Base-by-base conservation (phyloP, 2,888 invertebrate genomes). In the Girardia tigrina region DNA sequence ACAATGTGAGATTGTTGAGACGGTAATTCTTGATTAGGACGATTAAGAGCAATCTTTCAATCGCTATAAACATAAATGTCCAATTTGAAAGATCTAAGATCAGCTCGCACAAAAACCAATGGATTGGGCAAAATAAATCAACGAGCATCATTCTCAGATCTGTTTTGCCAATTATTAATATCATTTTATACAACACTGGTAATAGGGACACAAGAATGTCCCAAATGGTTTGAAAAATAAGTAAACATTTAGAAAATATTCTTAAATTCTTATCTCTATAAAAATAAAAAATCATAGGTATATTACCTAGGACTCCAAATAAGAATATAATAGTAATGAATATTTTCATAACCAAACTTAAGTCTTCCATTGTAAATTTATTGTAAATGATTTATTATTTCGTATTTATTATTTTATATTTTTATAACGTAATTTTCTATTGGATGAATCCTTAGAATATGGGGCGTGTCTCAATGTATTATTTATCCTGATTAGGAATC, bases 71-170 rank as follows among this genome's bases (percentile, higher is more conserved):
- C 56, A 56, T 56, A 56, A 56, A 56, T 12, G 56, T 56, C 56
- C 56, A 56, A 56, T 56, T 56, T 56, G 56, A 56, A 56, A 56
- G 56, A 56, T 56, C 56, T 56, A 56, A n/a, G 23, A 56, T 56
- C 56, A 56, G n/a, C n/a, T 56, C 56, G 23, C 56, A 8, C n/a
- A 56, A 56, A 36, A 56, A 56, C 56, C n/a, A 56, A 56, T 56
- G 56, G n/a, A 56, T 56, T 23, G 56, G 56, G 23, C 56, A 56
- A n/a, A 56, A 56, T 16, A 56, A 4, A n/a, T 56, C 56, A 12
- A 56, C 56, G 23, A 56, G 56, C 56, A 56, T 56, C 56, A 56
- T 56, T 56, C 56, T 56, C 56, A 56, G n/a, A 56, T 56, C 56
- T 6, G n/a, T n/a, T 2, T 56, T 56, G 2, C 56, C 56, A 56